Evolutionary conservation across 2,797 vertebrate genomes (phyloP).

Genomic region (Psittacula echo): DNA sequence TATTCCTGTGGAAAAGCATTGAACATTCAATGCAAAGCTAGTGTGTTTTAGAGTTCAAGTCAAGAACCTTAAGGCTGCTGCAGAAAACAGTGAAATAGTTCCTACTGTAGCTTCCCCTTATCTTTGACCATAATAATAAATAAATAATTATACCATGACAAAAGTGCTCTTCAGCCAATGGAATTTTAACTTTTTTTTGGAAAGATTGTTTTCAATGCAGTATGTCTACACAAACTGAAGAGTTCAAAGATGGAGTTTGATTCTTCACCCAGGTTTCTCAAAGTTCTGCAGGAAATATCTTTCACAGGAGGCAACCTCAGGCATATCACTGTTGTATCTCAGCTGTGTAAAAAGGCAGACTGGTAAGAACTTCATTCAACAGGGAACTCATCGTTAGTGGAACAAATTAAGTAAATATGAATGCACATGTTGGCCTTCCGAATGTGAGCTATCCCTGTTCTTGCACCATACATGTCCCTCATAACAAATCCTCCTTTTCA

Average conservation of each 20-base stretch:
- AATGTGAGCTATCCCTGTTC: background rate
- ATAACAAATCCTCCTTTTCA: background rate
- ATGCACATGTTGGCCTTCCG: fast-evolving
- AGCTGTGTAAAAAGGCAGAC: background rate
- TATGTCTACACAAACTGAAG: background rate
- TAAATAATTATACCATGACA: background rate
- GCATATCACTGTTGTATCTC: background rate
- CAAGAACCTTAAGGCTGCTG: background rate
- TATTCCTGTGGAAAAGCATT: slow-evolving; percentile 17
- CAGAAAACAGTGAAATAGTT: slow-evolving; percentile 24
- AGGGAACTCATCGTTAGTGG: background rate
- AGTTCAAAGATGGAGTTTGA: background rate
- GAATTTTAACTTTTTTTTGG: background rate
- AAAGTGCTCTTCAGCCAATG: background rate
- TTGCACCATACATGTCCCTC: background rate
- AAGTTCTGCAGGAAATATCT: background rate
- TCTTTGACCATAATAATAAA: slow-evolving; percentile 4
- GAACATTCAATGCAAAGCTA: slow-evolving; percentile 9
- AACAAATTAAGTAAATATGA: background rate
- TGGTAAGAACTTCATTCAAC: background rate
- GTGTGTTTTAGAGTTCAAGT: background rate
- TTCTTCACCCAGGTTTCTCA: background rate
- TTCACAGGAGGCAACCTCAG: background rate
- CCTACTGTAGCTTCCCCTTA: background rate
- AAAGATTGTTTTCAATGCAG: background rate